Conservation (phyloP, 2,888 invertebrate genomes). For the Dioctria linearis region DNA sequence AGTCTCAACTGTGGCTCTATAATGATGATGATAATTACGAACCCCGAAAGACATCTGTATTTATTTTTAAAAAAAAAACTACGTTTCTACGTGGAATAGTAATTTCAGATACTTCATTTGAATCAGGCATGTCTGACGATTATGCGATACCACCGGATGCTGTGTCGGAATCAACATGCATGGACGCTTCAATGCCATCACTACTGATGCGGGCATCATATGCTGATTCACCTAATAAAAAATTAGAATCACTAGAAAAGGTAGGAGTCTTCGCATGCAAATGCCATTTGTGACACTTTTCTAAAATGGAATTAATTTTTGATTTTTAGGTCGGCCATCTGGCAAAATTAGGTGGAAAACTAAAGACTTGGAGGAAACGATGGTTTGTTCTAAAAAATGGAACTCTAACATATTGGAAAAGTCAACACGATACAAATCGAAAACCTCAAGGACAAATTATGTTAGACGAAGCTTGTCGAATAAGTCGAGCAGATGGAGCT, state of each 20-base stretch:
- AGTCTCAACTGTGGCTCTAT: constrained; percentile 19
- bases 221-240: constrained; percentile 75
- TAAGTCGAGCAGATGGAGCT: constrained; percentile 93
- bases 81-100: constrained; percentile 69
- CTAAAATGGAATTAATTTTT: not conserved
- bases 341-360: constrained; percentile 92
- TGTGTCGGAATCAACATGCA: constrained; percentile 83
- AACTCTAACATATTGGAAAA: constrained; percentile 94
- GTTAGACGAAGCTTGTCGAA: constrained; percentile 92
- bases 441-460: constrained; percentile 95
- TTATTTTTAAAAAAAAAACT: too few relatives aligned
- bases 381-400: constrained; percentile 98
- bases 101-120: constrained; percentile 88
- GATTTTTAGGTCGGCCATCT: constrained; percentile 79
- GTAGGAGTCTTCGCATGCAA: constrained; percentile 64
- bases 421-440: constrained; percentile 87
- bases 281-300: not conserved
- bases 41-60: not conserved
- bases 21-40: not conserved
- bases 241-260: constrained; percentile 89
- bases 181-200: constrained; percentile 83
- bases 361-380: constrained; percentile 96
- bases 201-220: constrained; percentile 76
- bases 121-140: constrained; percentile 95
- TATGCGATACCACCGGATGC: constrained; percentile 98